phyloP scores from a whole-genome alignment of 2,797 vertebrate genomes.

The Peromyscus aztecus region DNA sequence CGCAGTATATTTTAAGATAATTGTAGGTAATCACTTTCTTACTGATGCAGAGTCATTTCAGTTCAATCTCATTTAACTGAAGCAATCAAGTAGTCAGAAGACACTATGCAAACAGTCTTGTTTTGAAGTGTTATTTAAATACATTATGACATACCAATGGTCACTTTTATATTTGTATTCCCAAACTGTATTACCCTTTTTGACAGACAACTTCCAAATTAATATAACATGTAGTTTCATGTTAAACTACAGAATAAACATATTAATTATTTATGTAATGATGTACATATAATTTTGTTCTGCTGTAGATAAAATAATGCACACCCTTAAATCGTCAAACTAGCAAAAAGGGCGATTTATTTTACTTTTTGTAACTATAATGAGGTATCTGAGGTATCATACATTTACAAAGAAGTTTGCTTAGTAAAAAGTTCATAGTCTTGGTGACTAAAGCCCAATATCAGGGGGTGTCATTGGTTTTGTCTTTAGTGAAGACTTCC shows the following conservation, averaged over 20 bases:
- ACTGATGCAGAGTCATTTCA: constrained; percentile 63
- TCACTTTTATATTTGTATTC: constrained; percentile 57
- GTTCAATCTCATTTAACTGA: constrained; percentile 59
- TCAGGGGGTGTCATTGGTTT: not conserved
- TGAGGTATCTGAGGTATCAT: not conserved
- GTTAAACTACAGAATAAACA: not conserved
- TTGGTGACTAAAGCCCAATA: not conserved
- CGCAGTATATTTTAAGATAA: constrained; percentile 69
- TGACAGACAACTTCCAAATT: not conserved
- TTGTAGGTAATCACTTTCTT: constrained; percentile 68
- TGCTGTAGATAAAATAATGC: not conserved
- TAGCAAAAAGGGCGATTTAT: not conserved
- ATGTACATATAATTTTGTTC: not conserved
- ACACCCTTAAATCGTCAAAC: not conserved
- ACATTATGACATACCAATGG: constrained; percentile 52
- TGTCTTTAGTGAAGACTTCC: not conserved
- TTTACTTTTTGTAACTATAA: not conserved
- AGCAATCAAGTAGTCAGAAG: constrained; percentile 63
- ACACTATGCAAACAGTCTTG: constrained; percentile 52
- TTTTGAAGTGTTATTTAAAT: constrained; percentile 59
- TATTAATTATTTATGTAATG: not conserved
- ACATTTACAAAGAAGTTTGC: not conserved
- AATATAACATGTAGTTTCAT: too few relatives aligned
- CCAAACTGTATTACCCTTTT: constrained; percentile 30
- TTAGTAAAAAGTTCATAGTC: not conserved